Conservation (phyloP, 2,113 vertebrate genomes). For the Spermophilus dauricus region DNA sequence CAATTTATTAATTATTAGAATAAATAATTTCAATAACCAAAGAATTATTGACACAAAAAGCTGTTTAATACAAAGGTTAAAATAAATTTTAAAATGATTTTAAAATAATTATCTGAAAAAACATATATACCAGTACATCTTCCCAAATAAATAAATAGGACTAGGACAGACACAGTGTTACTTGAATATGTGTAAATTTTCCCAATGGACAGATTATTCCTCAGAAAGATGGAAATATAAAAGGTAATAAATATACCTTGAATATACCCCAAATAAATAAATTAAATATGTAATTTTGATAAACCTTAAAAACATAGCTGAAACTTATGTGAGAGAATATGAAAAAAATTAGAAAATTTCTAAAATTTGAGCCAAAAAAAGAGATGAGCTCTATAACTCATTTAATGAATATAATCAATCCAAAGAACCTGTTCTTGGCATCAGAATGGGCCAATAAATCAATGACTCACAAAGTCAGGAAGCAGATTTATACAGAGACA, state of each 20-base stretch:
- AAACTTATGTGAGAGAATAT: not conserved
- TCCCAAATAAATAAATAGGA: not conserved
- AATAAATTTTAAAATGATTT: not conserved
- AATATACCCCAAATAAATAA: not conserved
- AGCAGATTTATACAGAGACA: not conserved
- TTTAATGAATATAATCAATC: not conserved
- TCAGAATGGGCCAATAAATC: not conserved
- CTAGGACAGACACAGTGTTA: not conserved
- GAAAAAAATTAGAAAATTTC: not conserved
- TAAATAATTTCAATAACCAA: not conserved
- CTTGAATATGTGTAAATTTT: not conserved
- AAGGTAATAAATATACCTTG: not conserved
- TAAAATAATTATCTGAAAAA: not conserved
- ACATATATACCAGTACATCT: not conserved
- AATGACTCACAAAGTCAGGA: not conserved
- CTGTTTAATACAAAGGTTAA: not conserved
- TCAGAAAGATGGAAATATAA: not conserved
- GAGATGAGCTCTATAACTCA: not conserved
- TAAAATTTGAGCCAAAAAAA: not conserved
- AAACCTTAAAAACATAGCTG: not conserved
- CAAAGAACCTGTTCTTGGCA: not conserved
- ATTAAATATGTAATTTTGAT: not conserved
- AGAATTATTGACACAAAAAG: not conserved
- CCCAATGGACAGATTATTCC: not conserved
- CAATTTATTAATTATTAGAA: not conserved